phyloP scores from a whole-genome alignment of 2,113 vertebrate species.

The Alces alces region DNA sequence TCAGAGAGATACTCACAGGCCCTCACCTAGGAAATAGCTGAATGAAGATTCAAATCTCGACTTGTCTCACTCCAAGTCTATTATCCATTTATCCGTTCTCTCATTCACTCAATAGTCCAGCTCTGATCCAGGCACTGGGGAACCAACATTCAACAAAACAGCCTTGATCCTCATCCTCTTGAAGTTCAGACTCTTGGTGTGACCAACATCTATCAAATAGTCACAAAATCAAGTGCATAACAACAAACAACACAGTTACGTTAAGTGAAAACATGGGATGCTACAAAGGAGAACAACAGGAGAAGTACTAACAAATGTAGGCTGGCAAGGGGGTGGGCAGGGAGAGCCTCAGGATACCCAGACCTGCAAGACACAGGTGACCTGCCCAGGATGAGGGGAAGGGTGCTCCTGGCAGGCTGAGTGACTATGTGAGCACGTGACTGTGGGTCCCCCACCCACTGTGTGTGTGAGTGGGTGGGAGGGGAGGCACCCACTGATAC shows the following conservation, averaged over 20 bases:
- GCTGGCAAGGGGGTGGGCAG: not conserved
- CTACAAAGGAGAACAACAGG: fast-evolving
- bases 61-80: not conserved
- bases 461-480: fast-evolving
- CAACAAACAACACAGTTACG: fast-evolving
- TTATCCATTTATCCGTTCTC: not conserved
- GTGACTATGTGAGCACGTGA: not conserved
- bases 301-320: fast-evolving
- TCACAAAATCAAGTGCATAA: not conserved
- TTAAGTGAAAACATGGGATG: fast-evolving
- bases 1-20: fast-evolving
- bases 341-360: not conserved
- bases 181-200: fast-evolving
- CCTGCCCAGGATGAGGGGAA: not conserved
- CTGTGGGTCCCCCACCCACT: not conserved
- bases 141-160: too few species aligned
- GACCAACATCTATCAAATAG: fast-evolving
- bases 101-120: not conserved
- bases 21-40: not conserved
- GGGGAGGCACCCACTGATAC: not conserved
- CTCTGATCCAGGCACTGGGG: not conserved
- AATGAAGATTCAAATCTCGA: not conserved
- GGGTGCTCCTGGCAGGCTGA: fast-evolving
- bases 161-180: not conserved
- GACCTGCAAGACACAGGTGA: not conserved